These are phyloP conservation scores for Diplodus puntazzo DNA, from an alignment of 2,797 vertebrate species.

Conservation along the genomic window DNA sequence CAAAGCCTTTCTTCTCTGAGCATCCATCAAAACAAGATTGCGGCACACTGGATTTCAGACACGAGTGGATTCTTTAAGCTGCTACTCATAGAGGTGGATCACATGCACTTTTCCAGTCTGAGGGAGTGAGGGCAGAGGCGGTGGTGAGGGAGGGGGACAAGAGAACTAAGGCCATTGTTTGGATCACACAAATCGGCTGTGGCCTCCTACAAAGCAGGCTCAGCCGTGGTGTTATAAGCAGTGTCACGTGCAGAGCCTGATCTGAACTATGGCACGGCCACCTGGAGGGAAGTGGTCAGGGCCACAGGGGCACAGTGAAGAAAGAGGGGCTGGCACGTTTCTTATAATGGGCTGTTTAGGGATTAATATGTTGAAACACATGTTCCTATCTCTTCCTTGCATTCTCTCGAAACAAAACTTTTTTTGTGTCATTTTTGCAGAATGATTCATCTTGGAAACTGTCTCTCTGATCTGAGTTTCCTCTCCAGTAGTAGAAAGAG, in stretches of 20 bases:
- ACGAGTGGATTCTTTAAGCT: constrained; percentile 72
- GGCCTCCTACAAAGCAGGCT: constrained; percentile 64
- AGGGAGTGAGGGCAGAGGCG: constrained; percentile 28
- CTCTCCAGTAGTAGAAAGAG: constrained; percentile 26
- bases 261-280: constrained; percentile 52
- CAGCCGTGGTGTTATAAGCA: constrained; percentile 70
- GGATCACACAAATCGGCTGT: constrained; percentile 78
- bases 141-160: constrained; percentile 10
- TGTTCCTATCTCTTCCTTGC: not conserved
- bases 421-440: not conserved
- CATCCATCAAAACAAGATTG: constrained; percentile 63
- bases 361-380: constrained; percentile 19
- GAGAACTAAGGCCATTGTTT: constrained; percentile 80
- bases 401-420: not conserved
- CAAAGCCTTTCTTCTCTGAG: constrained; percentile 49
- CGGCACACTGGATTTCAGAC: constrained; percentile 65
- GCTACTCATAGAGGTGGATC: constrained; percentile 68
- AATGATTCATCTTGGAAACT: constrained; percentile 45
- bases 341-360: constrained; percentile 9
- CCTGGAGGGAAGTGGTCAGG: constrained; percentile 20
- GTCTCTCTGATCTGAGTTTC: constrained; percentile 26
- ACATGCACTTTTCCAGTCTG: constrained; percentile 70
- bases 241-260: constrained; percentile 69
- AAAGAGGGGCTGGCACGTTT: constrained; percentile 11
- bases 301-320: constrained; percentile 9